phyloP scores from a whole-genome alignment of 2,797 vertebrate genomes.

The Gymnoscopelus braueri region DNA sequence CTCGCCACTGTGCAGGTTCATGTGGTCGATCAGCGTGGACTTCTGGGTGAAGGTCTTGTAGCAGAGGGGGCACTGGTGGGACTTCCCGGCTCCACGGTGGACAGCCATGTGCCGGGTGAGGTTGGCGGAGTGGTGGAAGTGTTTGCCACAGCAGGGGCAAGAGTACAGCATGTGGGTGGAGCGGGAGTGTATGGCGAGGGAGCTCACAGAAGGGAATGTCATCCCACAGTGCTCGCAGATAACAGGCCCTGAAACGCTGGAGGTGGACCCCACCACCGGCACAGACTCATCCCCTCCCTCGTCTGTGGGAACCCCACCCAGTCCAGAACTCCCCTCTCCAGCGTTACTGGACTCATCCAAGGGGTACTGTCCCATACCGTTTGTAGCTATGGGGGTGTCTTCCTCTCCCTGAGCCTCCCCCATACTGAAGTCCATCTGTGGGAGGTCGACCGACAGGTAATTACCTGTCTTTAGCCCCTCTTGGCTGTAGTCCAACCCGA shows the following conservation, averaged over 20 bases:
- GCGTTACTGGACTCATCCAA: slow-evolving; percentile 58
- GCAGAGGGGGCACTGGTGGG: slow-evolving; percentile 92
- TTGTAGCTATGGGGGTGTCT: slow-evolving; percentile 50
- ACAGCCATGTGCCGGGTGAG: slow-evolving; percentile 94
- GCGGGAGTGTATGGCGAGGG: slow-evolving; percentile 88
- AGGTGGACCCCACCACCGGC: slow-evolving; percentile 84
- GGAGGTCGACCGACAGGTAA: slow-evolving; percentile 80
- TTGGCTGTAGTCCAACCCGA: slow-evolving; percentile 72
- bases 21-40: slow-evolving; percentile 94
- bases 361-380: slow-evolving; percentile 59
- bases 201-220: slow-evolving; percentile 89
- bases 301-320: slow-evolving; percentile 56
- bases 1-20: slow-evolving; percentile 95
- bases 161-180: slow-evolving; percentile 90
- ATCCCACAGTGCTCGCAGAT: slow-evolving; percentile 91
- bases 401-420: slow-evolving; percentile 65
- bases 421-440: slow-evolving; percentile 79
- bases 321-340: slow-evolving; percentile 67
- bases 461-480: slow-evolving; percentile 68
- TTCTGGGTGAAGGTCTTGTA: slow-evolving; percentile 97
- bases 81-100: slow-evolving; percentile 87
- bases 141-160: slow-evolving; percentile 94
- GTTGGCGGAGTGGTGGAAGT: slow-evolving; percentile 94
- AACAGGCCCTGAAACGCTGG: slow-evolving; percentile 77
- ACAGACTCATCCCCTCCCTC: slow-evolving; percentile 81